Percentiles rank a stretch among this genome's conserved stretches.
Conservation (phyloP, 2,888 invertebrate species). For the Trachelus tabidus region DNA sequence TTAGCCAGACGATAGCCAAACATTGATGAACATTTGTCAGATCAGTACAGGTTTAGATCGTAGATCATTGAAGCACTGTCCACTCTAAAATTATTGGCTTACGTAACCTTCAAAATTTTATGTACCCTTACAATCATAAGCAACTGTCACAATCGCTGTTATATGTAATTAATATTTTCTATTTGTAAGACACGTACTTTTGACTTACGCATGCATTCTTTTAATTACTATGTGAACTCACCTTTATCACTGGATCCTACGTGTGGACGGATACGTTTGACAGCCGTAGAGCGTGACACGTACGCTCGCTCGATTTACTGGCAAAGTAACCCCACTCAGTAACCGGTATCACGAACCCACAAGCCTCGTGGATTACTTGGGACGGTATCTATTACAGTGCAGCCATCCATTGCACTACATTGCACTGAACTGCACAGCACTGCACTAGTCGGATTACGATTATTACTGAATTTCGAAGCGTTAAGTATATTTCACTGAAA, state of each 20-base stretch:
- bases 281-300: neutral
- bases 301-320: neutral
- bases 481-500: neutral
- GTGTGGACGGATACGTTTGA: neutral
- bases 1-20: constrained; percentile 6
- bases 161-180: too few relatives aligned
- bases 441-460: neutral
- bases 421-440: neutral
- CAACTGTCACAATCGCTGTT: neutral
- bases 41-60: neutral
- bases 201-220: too few relatives aligned
- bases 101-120: neutral
- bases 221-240: neutral
- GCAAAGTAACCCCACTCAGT: neutral
- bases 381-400: neutral
- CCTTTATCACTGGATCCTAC: neutral
- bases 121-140: neutral
- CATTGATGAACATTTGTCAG: neutral
- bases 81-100: neutral
- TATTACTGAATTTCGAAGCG: neutral
- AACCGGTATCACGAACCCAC: neutral
- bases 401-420: neutral
- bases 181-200: neutral
- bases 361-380: neutral
- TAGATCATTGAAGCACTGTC: neutral